Conservation (phyloP, 2,113 vertebrate species). For the Muscicapa adusta region DNA sequence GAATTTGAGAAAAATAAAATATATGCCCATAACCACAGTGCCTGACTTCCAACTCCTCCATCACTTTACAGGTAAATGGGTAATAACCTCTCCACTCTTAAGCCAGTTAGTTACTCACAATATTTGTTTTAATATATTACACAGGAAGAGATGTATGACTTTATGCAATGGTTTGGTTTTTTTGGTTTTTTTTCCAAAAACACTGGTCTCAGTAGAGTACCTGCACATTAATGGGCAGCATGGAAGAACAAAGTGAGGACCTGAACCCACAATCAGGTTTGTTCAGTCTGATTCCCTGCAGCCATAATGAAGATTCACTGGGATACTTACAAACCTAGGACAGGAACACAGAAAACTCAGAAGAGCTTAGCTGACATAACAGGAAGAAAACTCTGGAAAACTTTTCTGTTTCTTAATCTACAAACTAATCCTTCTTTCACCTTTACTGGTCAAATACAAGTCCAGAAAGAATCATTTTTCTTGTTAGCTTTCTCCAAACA, state of each 20-base stretch:
- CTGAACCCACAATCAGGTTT: background rate
- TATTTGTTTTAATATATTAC: background rate
- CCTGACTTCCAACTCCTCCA: background rate
- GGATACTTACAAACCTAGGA: background rate
- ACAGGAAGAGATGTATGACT: background rate
- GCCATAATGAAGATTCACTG: background rate
- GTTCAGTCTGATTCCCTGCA: background rate
- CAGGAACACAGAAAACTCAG: background rate
- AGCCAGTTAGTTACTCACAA: background rate
- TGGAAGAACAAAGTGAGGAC: background rate
- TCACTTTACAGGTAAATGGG: background rate
- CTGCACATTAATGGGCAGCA: background rate
- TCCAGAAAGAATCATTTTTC: background rate
- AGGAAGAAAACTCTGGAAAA: slow-evolving; percentile 5
- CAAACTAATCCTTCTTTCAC: slow-evolving; percentile 22
- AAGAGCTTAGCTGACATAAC: background rate
- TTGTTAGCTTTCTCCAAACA: slow-evolving; percentile 17
- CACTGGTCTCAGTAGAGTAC: background rate
- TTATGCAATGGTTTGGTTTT: background rate
- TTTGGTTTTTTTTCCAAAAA: background rate
- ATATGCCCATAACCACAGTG: background rate
- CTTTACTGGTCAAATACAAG: slow-evolving; percentile 14
- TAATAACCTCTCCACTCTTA: background rate
- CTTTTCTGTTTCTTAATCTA: background rate
- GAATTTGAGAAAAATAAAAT: slow-evolving; percentile 35